Base-by-base conservation (phyloP, 2,113 vertebrate species). In the Bos taurus region DNA sequence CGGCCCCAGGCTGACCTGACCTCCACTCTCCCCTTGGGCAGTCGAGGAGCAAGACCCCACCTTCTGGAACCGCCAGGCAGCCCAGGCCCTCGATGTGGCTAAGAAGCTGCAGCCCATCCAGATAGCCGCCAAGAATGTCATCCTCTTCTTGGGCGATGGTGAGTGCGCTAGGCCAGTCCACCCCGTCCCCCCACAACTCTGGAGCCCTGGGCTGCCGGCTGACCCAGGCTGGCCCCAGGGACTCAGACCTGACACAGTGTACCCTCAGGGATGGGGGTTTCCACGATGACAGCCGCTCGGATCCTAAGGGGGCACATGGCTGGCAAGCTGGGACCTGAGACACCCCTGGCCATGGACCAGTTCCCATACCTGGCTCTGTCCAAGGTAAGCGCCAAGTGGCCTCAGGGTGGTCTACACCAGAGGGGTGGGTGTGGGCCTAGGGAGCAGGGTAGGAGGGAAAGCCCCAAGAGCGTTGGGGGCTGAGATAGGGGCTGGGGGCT, bases 81-180 rank as follows among this genome's bases (percentile, higher is more conserved):
- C 84, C 25, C 97, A 96, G 62, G 99, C 99, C 1, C 98, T 99
- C 95, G 96, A 99, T 4, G 82, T 96, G 0, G 99, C 99, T 0
- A 98, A 99, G 94, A 98, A 98, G 19, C 97, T 99, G 60, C 98
- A 98, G 94, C 99, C 99, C 1, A 96, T 57, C 59, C 88, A 98
- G 96, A 26, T 98, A 57, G 7, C 94, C 0, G 99, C 99, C 96
- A 99, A 99, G 98, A 99, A 99, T 98, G 98, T 99, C 97, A 99
- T 99, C 62, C 98, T 99, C 67, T 99, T 99, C 98, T 92, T 99
- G 48, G 99, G 99, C 0, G 99, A 99, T 0, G 99, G 99, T 99
- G 98, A 99, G 99, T 98, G 7, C 0, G 0, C 0, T 0, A 8
- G 25, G 10, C 54, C 30, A 2, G 50, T 7, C n/a, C 17, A 2